Evolutionary conservation across 2,888 invertebrate genomes (phyloP).

Genomic region (Mactromeris polynyma): DNA sequence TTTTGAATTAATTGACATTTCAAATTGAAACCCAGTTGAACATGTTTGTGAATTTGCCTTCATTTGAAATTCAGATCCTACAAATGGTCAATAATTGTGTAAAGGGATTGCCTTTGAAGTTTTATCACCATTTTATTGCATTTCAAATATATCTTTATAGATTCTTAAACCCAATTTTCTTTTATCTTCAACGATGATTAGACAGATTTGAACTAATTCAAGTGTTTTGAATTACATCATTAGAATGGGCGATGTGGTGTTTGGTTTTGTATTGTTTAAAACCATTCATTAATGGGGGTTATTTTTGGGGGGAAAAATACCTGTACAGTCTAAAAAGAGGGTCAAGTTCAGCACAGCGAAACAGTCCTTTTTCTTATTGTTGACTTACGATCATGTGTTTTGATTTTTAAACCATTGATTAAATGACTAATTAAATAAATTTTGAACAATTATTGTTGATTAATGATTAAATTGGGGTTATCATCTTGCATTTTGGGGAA

Average conservation of each 20-base stretch:
- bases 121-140: background rate
- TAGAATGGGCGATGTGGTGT: background rate
- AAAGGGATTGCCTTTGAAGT: background rate
- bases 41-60: background rate
- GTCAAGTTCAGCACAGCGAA: no score
- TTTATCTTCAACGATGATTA: background rate
- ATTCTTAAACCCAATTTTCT: background rate
- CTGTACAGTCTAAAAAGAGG: background rate
- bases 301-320: background rate
- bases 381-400: no score
- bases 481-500: no score
- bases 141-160: background rate
- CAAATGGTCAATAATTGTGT: background rate
- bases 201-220: background rate
- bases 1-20: background rate
- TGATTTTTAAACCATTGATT: no score
- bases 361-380: no score
- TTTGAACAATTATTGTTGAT: no score
- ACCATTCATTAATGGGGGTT: background rate
- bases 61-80: background rate
- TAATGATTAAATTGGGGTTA: no score
- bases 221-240: slow-evolving; percentile 9
- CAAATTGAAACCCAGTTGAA: background rate
- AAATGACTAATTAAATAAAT: no score
- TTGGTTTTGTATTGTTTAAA: background rate